Evolutionary conservation across 2,113 vertebrate genomes (phyloP), one percentile per base, ranked within the genome.

Genomic region (Notarius quadriscutis): DNA sequence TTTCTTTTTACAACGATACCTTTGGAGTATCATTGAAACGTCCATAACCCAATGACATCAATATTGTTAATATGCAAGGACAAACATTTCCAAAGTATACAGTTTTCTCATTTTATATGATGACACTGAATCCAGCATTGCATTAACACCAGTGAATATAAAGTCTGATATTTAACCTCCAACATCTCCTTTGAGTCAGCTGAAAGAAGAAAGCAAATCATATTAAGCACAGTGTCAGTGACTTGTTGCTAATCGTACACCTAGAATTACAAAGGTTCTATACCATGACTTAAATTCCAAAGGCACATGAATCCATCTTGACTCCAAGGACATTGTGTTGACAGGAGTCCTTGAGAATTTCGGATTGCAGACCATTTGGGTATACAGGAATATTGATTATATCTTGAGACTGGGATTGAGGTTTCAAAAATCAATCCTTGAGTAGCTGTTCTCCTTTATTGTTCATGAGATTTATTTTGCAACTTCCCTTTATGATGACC

Each of bases 331-430:
- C 22, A 85, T 14, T 51, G 41, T 62, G 82, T 50, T 55, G 55
- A 62, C 71, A 85, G 71, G 41, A 67, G 75, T 51, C 48, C 48
- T 65, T 48, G 51, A 55, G 60, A 58, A 60, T 48, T 65, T n/a
- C n/a, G 78, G 58, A 63, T 65, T 34, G 65, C 72, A 65, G 58
- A 27, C 72, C 51, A 7, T 65, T 85, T 27, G 41, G 55, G 48
- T 75, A 41, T 58, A 77, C 41, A 65, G 22, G 58, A 34, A 65
- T 62, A 78, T 27, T 85, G 84, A 85, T 79, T 85, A 78, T 79
- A 55, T 74, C 67, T 41, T 41, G 53, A 58, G 20, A 27, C 41
- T 65, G 74, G 50, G 48, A 79, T 79, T 25, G 18, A 51, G 48
- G 9, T 86, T 86, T 67, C 30, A 85, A 65, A 79, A 27, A 55